phyloP scores from a whole-genome alignment of 2,888 invertebrate species.

The Apamea sordens region DNA sequence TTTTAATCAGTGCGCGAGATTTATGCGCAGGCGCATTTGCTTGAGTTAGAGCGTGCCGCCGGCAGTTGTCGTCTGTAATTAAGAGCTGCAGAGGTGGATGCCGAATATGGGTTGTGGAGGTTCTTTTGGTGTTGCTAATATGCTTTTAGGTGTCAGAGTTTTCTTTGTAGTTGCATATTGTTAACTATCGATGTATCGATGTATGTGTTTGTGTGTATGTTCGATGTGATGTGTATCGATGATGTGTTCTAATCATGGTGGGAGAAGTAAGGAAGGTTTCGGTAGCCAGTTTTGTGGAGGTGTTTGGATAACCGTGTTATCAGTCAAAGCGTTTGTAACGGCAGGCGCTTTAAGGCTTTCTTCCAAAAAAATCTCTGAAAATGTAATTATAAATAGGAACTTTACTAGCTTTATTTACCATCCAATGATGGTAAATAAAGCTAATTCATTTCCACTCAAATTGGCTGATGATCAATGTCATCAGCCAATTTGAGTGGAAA shows the following conservation, averaged over 20 bases:
- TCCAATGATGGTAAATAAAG: too few relatives aligned
- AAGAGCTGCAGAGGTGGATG: slow-evolving; percentile 55
- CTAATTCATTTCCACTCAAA: too few relatives aligned
- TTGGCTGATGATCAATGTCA: too few relatives aligned
- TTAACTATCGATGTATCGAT: not conserved
- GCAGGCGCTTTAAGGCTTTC: not conserved
- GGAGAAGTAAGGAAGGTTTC: not conserved
- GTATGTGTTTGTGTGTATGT: too few relatives aligned
- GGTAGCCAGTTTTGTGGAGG: not conserved
- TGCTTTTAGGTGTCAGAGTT: not conserved
- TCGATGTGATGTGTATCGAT: too few relatives aligned
- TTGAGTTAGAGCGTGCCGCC: slow-evolving; percentile 71
- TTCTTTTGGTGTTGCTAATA: slow-evolving; percentile 20
- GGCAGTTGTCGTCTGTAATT: slow-evolving; percentile 75
- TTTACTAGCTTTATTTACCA: too few relatives aligned
- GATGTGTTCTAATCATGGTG: not conserved
- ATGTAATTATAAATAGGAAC: not conserved
- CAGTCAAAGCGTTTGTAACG: too few relatives aligned
- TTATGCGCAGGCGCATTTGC: slow-evolving; percentile 71
- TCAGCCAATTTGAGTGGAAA: not conserved
- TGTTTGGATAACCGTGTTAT: too few relatives aligned
- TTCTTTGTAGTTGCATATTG: not conserved
- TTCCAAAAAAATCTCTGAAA: not conserved
- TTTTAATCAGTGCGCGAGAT: slow-evolving; percentile 76
- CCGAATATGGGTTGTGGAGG: slow-evolving; percentile 22